Conservation (phyloP, 2,797 vertebrate species). For the Falco columbarius region DNA sequence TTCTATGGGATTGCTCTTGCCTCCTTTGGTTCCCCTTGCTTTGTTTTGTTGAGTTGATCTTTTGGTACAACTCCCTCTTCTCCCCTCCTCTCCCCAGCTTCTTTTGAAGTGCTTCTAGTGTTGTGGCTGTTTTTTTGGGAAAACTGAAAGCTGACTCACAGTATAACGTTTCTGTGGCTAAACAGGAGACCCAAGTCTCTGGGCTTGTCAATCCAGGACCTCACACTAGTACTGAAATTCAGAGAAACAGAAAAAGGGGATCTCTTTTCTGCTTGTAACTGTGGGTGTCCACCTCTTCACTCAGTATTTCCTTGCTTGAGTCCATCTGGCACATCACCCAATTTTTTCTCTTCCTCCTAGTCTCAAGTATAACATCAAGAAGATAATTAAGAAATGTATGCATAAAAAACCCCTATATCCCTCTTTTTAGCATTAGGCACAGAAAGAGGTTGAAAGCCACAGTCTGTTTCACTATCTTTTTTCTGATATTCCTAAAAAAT, state of each 20-base stretch:
- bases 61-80: background rate
- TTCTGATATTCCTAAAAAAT: background rate
- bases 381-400: background rate
- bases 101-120: background rate
- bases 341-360: background rate
- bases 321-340: background rate
- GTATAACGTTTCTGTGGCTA: slow-evolving; percentile 11
- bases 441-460: background rate
- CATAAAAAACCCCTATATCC: background rate
- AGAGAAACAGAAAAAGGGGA: background rate
- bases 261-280: background rate
- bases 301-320: background rate
- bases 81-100: rapidly evolving
- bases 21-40: slow-evolving; percentile 2
- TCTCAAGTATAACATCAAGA: background rate
- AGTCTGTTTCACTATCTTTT: background rate
- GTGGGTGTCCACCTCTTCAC: background rate
- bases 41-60: background rate
- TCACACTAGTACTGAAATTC: slow-evolving; percentile 22
- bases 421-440: background rate
- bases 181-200: background rate
- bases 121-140: background rate
- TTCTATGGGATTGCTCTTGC: background rate
- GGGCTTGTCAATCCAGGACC: background rate
- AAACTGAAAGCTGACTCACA: background rate